These are phyloP conservation scores for Drosophila nigromelanica DNA, from an alignment of 1,140 invertebrate genomes.

Conservation along the genomic window DNA sequence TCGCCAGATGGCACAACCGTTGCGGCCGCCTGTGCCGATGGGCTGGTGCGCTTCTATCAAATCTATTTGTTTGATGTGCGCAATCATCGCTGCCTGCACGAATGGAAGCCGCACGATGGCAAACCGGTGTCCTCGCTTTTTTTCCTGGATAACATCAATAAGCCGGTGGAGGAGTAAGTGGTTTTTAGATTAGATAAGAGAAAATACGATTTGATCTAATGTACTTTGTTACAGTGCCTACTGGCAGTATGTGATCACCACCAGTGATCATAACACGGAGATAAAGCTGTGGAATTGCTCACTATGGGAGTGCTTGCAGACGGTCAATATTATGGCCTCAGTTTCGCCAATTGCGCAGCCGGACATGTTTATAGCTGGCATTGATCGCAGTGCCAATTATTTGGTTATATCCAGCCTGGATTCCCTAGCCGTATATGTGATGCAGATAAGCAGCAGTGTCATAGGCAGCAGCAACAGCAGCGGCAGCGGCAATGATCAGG, in stretches of 20 bases:
- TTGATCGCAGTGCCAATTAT: conserved; percentile 93
- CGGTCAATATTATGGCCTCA: conserved; percentile 87
- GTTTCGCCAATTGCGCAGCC: conserved; percentile 76
- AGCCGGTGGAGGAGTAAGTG: conserved; percentile 92
- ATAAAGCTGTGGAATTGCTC: conserved; percentile 98
- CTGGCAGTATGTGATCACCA: conserved; percentile 97
- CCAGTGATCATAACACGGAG: conserved; percentile 94
- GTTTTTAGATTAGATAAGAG: too few species aligned
- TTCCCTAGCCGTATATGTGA: conserved; percentile 90
- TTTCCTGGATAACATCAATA: conserved; percentile 96
- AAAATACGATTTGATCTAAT: background rate
- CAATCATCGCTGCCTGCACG: conserved; percentile 91
- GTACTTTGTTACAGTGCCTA: conserved; percentile 51
- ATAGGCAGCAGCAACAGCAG: background rate
- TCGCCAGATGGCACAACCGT: conserved; percentile 97
- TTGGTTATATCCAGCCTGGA: conserved; percentile 93
- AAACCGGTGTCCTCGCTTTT: conserved; percentile 93
- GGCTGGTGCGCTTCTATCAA: conserved; percentile 96
- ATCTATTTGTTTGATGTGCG: conserved; percentile 87
- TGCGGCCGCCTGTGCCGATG: conserved; percentile 94
- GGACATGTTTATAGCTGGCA: conserved; percentile 87
- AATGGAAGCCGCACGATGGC: conserved; percentile 95
- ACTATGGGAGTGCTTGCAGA: conserved; percentile 96
- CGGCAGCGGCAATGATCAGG: conserved; percentile 4
- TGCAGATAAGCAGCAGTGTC: conserved; percentile 87